These are phyloP conservation scores for Halisarca cf. caerulea DNA, from an alignment of 37 sponge, comb jelly and placozoan genomes.

Conservation along the genomic window DNA sequence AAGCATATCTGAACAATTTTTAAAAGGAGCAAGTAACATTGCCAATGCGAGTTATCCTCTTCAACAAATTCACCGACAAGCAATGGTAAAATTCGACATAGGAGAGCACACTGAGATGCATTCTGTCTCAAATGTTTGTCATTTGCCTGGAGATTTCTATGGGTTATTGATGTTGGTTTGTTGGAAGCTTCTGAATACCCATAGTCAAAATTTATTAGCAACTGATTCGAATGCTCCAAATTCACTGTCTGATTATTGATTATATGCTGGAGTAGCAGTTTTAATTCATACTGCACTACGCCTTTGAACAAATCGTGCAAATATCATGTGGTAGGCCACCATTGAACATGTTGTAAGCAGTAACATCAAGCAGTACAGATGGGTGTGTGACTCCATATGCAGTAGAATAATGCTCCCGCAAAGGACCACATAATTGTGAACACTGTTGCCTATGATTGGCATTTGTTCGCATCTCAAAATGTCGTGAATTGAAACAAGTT, in stretches of 20 bases:
- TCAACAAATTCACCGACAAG: conserved; percentile 42
- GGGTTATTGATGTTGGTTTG: conserved; percentile 18
- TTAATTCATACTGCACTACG: conserved; percentile 28
- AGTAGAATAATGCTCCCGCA: background rate
- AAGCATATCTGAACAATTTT: conserved; percentile 24
- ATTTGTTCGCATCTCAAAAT: background rate
- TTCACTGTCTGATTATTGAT: background rate
- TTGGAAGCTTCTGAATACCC: conserved; percentile 19
- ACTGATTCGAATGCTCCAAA: conserved; percentile 26
- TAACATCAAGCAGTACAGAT: conserved; percentile 14
- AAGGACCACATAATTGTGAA: background rate
- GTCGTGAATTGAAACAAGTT: background rate
- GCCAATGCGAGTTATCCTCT: conserved; percentile 29
- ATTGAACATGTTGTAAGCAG: background rate
- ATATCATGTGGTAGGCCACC: conserved; percentile 43
- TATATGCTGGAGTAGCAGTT: conserved; percentile 16
- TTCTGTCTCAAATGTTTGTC: conserved; percentile 21
- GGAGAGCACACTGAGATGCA: conserved; percentile 21
- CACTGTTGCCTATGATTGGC: background rate
- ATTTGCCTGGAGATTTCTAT: background rate
- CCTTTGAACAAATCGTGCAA: conserved; percentile 60
- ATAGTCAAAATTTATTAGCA: conserved; percentile 35
- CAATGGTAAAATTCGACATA: conserved; percentile 35
- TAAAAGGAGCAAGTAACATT: conserved; percentile 18
- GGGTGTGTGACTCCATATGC: conserved; percentile 28